Base-by-base conservation (phyloP, 2,888 invertebrate genomes). In the Quadroppia sp. region DNA sequence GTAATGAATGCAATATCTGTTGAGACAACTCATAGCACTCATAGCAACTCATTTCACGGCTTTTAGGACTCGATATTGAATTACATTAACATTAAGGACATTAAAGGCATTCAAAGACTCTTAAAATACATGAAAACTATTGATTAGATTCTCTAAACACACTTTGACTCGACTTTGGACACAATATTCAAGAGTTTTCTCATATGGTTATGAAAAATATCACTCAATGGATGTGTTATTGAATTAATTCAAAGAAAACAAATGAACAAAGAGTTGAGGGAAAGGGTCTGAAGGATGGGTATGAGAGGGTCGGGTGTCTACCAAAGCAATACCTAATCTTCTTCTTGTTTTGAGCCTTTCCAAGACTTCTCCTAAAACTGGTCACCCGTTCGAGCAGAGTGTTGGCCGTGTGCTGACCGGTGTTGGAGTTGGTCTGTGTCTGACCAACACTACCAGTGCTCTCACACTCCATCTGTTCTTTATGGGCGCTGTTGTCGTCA, bases 281-380 rank as follows among this genome's bases (percentile, higher is more conserved):
- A 20, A 23, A 53, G 7, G 48, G 17, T 17, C 15, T 11, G 48
- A 48, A 15, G n/a, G 4, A 36, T 11, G 36, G 48, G 25, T 20
- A 15, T 48, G 48, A 9, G 4, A 11, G 56, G n/a, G 32, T 28
- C 17, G n/a, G 28, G 30, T 59, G 30, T 32, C 59, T 17, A 30
- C 32, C 53, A 25, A 30, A 30, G 15, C 45, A 50, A 36, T 40
- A 73, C 73, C 73, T 48, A 70, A 73, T 70, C 45, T 74, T 71
- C 45, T 74, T 74, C 30, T 50, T 74, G 23, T 53, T 36, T 28
- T 71, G 71, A 2, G 71, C 53, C 36, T 74, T 74, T 4, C 70
- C 71, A 1, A 74, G 53, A 42, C 70, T 70, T 36, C 74, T 50
- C 28, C 74, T 50, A 71, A 74, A 74, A 61, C 71, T 74, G 50